These are phyloP conservation scores for Elymnias hypermnestra DNA, from an alignment of 1,140 invertebrate species.

Conservation along the genomic window DNA sequence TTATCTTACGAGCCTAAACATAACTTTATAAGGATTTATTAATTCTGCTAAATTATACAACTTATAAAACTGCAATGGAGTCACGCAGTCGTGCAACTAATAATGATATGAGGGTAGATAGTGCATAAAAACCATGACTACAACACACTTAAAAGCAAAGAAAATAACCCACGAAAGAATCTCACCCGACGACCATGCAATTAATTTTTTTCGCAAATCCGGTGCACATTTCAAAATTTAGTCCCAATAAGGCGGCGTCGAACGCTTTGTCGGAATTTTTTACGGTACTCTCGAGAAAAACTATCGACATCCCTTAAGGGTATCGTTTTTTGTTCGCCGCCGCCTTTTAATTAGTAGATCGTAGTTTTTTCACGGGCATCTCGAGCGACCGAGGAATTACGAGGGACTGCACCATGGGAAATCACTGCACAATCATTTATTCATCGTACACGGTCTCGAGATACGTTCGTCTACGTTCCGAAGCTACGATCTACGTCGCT, in stretches of 20 bases:
- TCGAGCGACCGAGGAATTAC: constrained; percentile 20
- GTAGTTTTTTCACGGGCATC: constrained; percentile 26
- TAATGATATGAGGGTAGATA: constrained; percentile 12
- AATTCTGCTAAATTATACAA: no score
- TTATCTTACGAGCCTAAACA: no score
- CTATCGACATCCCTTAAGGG: constrained; percentile 41
- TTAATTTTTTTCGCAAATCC: constrained; percentile 43
- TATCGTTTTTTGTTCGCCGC: constrained; percentile 49
- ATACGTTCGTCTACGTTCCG: constrained; percentile 13
- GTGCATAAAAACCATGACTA: constrained; percentile 11
- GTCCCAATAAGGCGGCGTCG: constrained; percentile 45
- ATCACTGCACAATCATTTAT: constrained; percentile 30
- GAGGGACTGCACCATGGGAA: constrained; percentile 22
- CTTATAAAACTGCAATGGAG: no score
- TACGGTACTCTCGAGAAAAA: constrained; percentile 42
- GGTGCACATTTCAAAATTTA: constrained; percentile 48
- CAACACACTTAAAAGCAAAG: constrained; percentile 16
- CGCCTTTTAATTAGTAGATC: constrained; percentile 62
- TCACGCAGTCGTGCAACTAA: constrained; percentile 4
- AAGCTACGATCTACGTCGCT: constrained; percentile 32
- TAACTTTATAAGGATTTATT: no score
- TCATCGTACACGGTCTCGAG: constrained; percentile 25
- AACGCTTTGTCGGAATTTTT: constrained; percentile 65
- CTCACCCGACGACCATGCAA: constrained; percentile 17
- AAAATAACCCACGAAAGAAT: constrained; percentile 19